Conservation (phyloP, 2,888 invertebrate genomes). For the Drosophila cyrtoloma region DNA sequence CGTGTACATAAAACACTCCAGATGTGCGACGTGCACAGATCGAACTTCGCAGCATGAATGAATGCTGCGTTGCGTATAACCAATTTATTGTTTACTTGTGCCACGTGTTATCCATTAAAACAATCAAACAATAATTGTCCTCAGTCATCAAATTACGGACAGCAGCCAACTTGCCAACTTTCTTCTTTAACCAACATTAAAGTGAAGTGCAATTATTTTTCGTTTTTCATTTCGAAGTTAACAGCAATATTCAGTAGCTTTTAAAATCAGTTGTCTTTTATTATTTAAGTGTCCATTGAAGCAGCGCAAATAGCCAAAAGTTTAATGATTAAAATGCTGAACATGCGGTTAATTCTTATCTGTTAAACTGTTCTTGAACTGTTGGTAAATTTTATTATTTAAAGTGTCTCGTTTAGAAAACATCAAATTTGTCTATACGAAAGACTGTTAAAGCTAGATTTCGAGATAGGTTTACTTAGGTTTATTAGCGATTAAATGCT, state of each 20-base stretch:
- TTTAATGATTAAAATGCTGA: constrained; percentile 14
- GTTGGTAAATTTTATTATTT: neutral
- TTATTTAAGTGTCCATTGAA: constrained; percentile 43
- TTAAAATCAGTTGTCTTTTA: constrained; percentile 32
- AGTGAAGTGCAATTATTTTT: constrained; percentile 11
- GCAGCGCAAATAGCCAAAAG: constrained; percentile 37
- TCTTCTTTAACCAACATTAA: neutral
- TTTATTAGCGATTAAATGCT: neutral
- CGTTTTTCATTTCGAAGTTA: constrained; percentile 29
- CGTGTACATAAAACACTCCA: constrained; percentile 51
- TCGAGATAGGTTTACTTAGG: neutral
- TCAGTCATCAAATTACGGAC: constrained; percentile 8
- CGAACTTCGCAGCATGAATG: constrained; percentile 5
- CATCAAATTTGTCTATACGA: neutral
- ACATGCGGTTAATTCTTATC: constrained; percentile 26
- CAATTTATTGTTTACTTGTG: constrained; percentile 58
- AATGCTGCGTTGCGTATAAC: constrained; percentile 22
- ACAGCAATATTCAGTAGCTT: constrained; percentile 20
- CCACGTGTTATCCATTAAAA: constrained; percentile 58
- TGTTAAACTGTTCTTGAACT: neutral
- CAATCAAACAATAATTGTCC: constrained; percentile 42
- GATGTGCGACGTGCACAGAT: constrained; percentile 37
- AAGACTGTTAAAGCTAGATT: neutral
- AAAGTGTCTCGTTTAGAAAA: neutral
- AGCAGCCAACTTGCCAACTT: constrained; percentile 1